Percentiles rank a stretch among this genome's conserved stretches.
Conservation (phyloP, 2,888 invertebrate genomes). For the Caenorhabditis wallacei region DNA sequence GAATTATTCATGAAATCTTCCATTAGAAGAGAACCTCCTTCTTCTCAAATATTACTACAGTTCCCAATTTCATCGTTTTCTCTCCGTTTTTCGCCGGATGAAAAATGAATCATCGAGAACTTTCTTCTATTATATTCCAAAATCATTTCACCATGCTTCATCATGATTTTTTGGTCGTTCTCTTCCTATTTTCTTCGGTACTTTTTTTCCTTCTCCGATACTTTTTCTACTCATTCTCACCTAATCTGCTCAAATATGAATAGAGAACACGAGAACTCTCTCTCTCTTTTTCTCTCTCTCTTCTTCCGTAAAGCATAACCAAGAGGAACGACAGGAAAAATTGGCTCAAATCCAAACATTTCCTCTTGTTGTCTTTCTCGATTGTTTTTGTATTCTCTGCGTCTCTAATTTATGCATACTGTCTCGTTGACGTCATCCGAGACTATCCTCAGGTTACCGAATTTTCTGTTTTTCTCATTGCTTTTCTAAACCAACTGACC, state of each 20-base stretch:
- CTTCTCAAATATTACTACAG: neutral
- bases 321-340: slow-evolving; percentile 16
- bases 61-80: neutral
- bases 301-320: neutral
- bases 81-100: neutral
- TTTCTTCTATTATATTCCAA: neutral
- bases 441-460: slow-evolving; percentile 25
- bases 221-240: neutral
- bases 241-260: slow-evolving; percentile 56
- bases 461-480: slow-evolving; percentile 13
- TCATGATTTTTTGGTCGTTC: neutral
- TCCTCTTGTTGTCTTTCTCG: slow-evolving; percentile 4
- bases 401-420: neutral
- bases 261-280: slow-evolving; percentile 20
- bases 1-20: neutral
- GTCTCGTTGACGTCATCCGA: slow-evolving; percentile 36
- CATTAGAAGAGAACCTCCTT: neutral
- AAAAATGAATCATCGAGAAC: neutral
- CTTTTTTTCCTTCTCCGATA: neutral
- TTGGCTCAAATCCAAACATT: slow-evolving; percentile 63
- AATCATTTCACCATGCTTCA: neutral
- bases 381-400: slow-evolving; percentile 34
- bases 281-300: too few species aligned
- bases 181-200: slow-evolving; percentile 1
- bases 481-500: neutral